These are phyloP conservation scores for Heliconius melpomene DNA, from an alignment of 1,140 invertebrate genomes.

Conservation along the genomic window DNA sequence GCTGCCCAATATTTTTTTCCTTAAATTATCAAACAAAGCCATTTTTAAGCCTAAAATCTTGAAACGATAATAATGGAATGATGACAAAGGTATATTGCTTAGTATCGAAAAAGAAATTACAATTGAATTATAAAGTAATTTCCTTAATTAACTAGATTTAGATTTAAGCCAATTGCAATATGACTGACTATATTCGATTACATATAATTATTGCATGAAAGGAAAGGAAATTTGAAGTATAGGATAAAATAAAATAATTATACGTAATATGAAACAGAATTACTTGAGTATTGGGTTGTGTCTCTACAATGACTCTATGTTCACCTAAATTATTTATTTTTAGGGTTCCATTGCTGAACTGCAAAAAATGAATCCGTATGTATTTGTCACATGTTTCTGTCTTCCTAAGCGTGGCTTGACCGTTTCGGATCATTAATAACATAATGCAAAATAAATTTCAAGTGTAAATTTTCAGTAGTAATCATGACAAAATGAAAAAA, in stretches of 20 bases:
- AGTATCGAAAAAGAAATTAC: neutral
- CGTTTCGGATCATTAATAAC: too few species aligned
- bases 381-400: too few species aligned
- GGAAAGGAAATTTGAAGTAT: neutral
- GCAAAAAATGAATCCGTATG: too few species aligned
- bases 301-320: neutral
- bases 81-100: neutral
- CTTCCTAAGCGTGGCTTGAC: too few species aligned
- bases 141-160: neutral
- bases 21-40: conserved; percentile 27
- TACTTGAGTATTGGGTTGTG: neutral
- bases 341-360: too few species aligned
- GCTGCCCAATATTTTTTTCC: conserved; percentile 41
- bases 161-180: neutral
- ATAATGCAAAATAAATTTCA: too few species aligned
- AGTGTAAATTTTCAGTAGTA: too few species aligned
- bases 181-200: neutral
- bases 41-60: neutral
- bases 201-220: neutral
- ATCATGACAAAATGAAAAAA: too few species aligned
- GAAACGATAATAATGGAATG: neutral
- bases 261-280: neutral
- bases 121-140: neutral
- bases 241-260: conserved; percentile 1
- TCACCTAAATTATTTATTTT: neutral